Base-by-base conservation (phyloP, 2,888 invertebrate genomes). In the Brassicogethes aeneus region DNA sequence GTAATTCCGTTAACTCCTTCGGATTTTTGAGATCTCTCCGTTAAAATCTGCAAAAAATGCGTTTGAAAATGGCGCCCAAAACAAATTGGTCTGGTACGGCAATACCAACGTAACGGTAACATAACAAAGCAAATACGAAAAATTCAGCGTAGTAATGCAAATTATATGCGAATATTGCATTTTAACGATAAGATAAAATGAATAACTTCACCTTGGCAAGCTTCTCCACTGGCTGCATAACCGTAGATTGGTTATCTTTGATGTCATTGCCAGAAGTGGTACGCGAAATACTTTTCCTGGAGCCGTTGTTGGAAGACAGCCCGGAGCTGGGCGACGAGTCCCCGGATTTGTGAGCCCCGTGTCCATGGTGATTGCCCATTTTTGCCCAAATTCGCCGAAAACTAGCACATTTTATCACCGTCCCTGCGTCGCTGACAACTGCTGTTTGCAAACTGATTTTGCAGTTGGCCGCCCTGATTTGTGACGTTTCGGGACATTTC, bases 171-270 rank as follows among this genome's bases (percentile, higher is more conserved):
- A n/a, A n/a, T n/a, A n/a, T n/a, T n/a, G n/a, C n/a, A n/a, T n/a
- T n/a, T n/a, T n/a, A n/a, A n/a, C n/a, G n/a, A n/a, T n/a, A n/a
- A n/a, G n/a, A n/a, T n/a, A n/a, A n/a, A n/a, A n/a, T n/a, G n/a
- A n/a, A n/a, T n/a, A n/a, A n/a, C n/a, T n/a, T n/a, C 64, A 83
- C 83, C 75, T 86, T 85, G 46, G 81, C 78, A 37, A 87, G 71
- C 67, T 81, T 85, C 61, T 86, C 86, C 37, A 86, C 73, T 10
- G 87, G 84, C 50, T 82, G 71, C 62, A 86, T 72, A 40, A 80
- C 80, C 33, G 71, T 72, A 16, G 75, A 73, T 45, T 45, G 46
- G 44, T 73, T 75, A 53, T 79, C 80, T 56, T 75, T 79, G 38
- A 80, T 72, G 59, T 83, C 84, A 13, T 75, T 76, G 8, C 78